Conservation (phyloP, 2,797 vertebrate species). For the Neomorphus geoffroyi region DNA sequence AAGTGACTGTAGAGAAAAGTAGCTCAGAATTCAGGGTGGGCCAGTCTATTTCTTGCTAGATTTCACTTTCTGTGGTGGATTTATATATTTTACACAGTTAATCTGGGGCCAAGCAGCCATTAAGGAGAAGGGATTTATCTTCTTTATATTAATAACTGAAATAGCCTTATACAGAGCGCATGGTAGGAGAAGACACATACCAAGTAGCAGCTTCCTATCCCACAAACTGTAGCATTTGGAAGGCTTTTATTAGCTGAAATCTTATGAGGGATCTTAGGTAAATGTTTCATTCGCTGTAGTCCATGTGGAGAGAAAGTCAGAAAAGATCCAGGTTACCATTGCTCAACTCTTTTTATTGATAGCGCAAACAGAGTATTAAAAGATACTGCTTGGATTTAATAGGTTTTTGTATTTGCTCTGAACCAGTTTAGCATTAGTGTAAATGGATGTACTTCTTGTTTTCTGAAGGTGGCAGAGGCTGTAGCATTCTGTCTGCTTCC, state of each 20-base stretch:
- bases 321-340: background rate
- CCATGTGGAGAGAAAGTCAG: background rate
- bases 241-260: background rate
- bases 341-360: background rate
- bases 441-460: background rate
- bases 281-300: background rate
- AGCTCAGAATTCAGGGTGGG: background rate
- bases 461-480: background rate
- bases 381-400: background rate
- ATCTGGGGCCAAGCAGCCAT: background rate
- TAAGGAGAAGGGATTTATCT: background rate
- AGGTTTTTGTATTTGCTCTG: background rate
- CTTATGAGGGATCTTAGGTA: background rate
- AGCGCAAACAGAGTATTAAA: background rate
- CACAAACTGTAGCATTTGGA: background rate
- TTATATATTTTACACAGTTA: background rate
- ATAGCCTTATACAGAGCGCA: background rate
- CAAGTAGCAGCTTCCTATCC: background rate
- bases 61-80: background rate
- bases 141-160: conserved; percentile 23
- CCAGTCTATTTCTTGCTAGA: background rate
- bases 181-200: background rate
- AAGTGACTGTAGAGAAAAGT: background rate
- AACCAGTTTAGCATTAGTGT: background rate
- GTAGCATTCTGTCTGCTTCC: background rate